Evolutionary conservation across 2,888 invertebrate species (phyloP).

Genomic region (Salpingus planirostris): DNA sequence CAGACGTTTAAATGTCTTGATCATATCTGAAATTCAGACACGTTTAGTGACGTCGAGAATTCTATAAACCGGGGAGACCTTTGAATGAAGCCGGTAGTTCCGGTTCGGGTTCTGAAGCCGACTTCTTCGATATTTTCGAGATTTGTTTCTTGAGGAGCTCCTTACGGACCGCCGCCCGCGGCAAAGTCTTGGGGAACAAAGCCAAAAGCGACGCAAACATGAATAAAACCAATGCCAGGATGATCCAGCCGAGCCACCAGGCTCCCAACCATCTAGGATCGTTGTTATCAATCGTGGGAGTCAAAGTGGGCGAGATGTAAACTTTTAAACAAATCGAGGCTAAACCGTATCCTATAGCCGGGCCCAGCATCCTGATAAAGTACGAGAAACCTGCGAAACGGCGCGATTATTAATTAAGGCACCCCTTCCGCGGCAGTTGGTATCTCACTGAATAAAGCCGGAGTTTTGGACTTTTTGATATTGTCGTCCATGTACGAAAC

Average conservation of each 20-base stretch:
- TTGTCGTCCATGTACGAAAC: constrained; percentile 70
- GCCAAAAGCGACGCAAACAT: constrained; percentile 54
- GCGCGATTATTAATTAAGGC: no score
- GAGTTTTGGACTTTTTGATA: constrained; percentile 63
- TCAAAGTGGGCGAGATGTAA: constrained; percentile 56
- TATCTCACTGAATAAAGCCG: constrained; percentile 53
- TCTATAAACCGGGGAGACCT: constrained; percentile 15
- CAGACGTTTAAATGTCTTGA: constrained; percentile 53
- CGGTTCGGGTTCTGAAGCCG: constrained; percentile 23
- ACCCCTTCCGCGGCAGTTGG: neutral
- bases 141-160: constrained; percentile 30
- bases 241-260: constrained; percentile 74
- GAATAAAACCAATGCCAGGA: constrained; percentile 51
- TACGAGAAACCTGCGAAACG: constrained; percentile 51
- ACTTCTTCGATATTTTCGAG: constrained; percentile 17
- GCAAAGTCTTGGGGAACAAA: constrained; percentile 61
- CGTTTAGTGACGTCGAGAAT: constrained; percentile 11
- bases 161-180: constrained; percentile 53
- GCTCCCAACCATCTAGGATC: constrained; percentile 75
- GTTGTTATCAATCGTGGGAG: constrained; percentile 53
- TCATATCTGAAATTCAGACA: constrained; percentile 47
- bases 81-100: constrained; percentile 42
- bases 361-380: constrained; percentile 59
- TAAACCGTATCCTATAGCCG: constrained; percentile 57
- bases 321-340: constrained; percentile 57